Evolutionary conservation across 92 coral and sea anemone species (phyloP), one percentile per base, ranked within the genome.

Genomic region (Meandrina meandrites): DNA sequence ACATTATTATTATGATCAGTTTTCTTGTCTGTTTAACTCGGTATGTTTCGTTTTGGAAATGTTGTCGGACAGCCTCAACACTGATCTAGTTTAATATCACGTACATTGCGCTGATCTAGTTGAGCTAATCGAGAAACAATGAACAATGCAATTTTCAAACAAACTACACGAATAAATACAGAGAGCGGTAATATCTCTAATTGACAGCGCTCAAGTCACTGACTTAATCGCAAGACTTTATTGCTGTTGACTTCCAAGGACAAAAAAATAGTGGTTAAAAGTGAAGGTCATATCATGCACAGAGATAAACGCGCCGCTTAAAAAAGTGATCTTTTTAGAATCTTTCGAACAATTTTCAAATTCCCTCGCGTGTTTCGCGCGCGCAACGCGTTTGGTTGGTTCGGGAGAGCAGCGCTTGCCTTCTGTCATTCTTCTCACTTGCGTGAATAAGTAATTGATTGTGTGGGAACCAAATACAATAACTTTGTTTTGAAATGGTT

Each of bases 401-500:
- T 73, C 78, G 78, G 51, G 78, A 73, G 48, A 73, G 27, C 30
- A 60, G 1, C 10, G 19, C 24, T 77, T 34, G 31, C 86, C 78
- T 82, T 82, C 81, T 76, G 76, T n/a, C 66, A 62, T 30, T 60
- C 56, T 58, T 83, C 75, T 45, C 78, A 57, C 24, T 68, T 64
- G 45, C 36, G 81, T 76, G 88, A 62, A 85, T 85, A 78, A 85
- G 88, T 85, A 66, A 85, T 74, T 30, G 81, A 78, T 42, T 85
- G 0, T 85, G 82, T 64, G 77, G 66, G 82, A 85, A 48, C 67
- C 77, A 57, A 64, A 62, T 60, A 78, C 88, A 85, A 84, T 84
- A 74, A 37, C 72, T 74, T 84, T 75, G 87, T 83, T 73, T 83
- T 82, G 79, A 71, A 82, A 30, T 48, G 68, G 34, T 53, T 68